Base-by-base conservation (phyloP, 1,140 invertebrate genomes). In the Tachypleus tridentatus region DNA sequence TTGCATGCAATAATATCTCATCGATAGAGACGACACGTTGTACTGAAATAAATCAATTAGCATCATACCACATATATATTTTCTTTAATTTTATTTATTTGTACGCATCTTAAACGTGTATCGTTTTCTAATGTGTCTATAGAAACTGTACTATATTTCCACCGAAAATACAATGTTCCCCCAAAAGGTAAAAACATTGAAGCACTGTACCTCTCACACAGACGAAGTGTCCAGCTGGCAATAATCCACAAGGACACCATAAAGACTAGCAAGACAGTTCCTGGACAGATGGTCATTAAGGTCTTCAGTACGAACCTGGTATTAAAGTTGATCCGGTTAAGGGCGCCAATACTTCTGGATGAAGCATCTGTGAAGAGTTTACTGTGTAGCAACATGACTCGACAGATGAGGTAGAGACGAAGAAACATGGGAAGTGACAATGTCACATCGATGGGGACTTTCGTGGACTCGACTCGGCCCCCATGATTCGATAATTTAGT, bases 311-410 rank as follows among this genome's bases (percentile, higher is more conserved):
- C 96, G 81, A 99, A 99, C 75, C 88, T 85, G 50, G 97, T 98
- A 81, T 99, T 98, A 84, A 99, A 99, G 82, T 98, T 98, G 79
- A 99, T 98, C 75, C 96, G 86, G 85, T 99, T 99, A 74, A 99
- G 85, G 73, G 97, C 97, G 74, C 95, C 95, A 67, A 86, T 86
- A 72, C 80, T 82, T 61, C 85, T 70, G 29, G 73, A 75, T 29
- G 93, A 97, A 69, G 95, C 94, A 81, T 98, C 96, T 57, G 96
- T 99, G 82, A 99, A 99, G 63, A 99, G 83, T 84, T 98, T 97
- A 77, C 92, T 96, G 81, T 99, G 97, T 71, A 99, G 84, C 72
- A 99, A 84, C 96, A 99, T 98, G 67, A 98, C 96, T 73, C 97
- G 86, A 80, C 94, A 97, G 78, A 99, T 97, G 78, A 99, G 87